Base-by-base conservation (phyloP, 1,140 invertebrate genomes). In the Lineus longissimus region DNA sequence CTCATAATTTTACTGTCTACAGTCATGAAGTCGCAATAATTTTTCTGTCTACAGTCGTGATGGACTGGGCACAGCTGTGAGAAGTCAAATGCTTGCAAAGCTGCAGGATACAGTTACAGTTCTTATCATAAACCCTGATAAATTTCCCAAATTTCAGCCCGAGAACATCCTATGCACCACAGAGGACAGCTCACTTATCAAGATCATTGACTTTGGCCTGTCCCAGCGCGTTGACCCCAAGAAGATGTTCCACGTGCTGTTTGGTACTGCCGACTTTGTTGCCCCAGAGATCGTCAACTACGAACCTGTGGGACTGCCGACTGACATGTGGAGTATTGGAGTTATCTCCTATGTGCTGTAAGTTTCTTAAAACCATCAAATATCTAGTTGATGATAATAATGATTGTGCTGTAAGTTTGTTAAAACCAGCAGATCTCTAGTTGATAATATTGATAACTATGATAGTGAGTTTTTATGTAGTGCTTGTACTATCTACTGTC, bases 91-190 rank as follows among this genome's bases (percentile, higher is more conserved):
- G n/a, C n/a, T n/a, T n/a, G n/a, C n/a, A n/a, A n/a, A n/a, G n/a
- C n/a, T n/a, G n/a, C n/a, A n/a, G n/a, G n/a, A n/a, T n/a, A n/a
- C n/a, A n/a, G n/a, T n/a, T n/a, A n/a, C n/a, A n/a, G n/a, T n/a
- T n/a, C n/a, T n/a, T n/a, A n/a, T n/a, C n/a, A n/a, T n/a, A n/a
- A n/a, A n/a, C n/a, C n/a, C n/a, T n/a, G n/a, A n/a, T n/a, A n/a
- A n/a, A n/a, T n/a, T n/a, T 36, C 17, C 56, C 29, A 67, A 15
- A 63, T 47, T 82, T 15, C 73, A 98, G 83, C 96, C 97, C 0
- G 97, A 99, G 78, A 99, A 98, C 78, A 97, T 99, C 63, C 97
- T 99, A 94, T 99, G 96, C 79, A 93, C 96, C 75, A 98, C 94
- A 1, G 89, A 92, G 55, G 91, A 88, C 59, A 94, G 93, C 70